These are phyloP conservation scores for Falcaria lacertinaria DNA, from an alignment of 2,888 invertebrate species.

Conservation along the genomic window DNA sequence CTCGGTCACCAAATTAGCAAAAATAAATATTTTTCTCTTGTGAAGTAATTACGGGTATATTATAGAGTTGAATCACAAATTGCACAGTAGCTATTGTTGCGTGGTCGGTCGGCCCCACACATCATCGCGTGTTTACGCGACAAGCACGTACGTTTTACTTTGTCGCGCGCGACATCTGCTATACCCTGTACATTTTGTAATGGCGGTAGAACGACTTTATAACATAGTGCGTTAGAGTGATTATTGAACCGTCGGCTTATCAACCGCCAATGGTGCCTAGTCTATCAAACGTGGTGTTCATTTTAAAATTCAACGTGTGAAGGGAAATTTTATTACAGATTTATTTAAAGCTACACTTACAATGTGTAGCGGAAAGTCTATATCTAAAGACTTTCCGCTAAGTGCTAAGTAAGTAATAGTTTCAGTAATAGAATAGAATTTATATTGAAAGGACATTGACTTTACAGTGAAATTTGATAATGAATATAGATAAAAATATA, in stretches of 20 bases:
- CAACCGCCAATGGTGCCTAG: constrained; percentile 25
- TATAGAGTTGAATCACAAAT: constrained; percentile 73
- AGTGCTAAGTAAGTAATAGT: constrained; percentile 6
- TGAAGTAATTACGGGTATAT: constrained; percentile 53
- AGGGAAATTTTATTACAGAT: constrained; percentile 50
- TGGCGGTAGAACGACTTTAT: constrained; percentile 22
- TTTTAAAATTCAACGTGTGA: constrained; percentile 59
- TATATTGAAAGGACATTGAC: neutral
- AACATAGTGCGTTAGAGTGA: constrained; percentile 25
- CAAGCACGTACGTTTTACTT: constrained; percentile 74
- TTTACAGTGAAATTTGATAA: too few species aligned
- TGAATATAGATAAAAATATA: too few species aligned
- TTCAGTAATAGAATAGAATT: constrained; percentile 1
- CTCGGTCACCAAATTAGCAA: constrained; percentile 36
- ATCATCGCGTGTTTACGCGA: constrained; percentile 68
- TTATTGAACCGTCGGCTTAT: constrained; percentile 13
- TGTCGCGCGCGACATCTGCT: constrained; percentile 72
- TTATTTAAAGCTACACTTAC: constrained; percentile 36
- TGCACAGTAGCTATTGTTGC: constrained; percentile 70
- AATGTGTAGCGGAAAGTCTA: constrained; percentile 6
- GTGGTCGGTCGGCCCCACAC: constrained; percentile 66
- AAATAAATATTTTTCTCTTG: constrained; percentile 36
- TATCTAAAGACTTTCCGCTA: neutral
- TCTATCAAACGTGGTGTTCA: constrained; percentile 50
- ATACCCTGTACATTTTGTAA: constrained; percentile 17